Base-by-base conservation (phyloP, 23 tunicate species). In the Phallusia fumigata region DNA sequence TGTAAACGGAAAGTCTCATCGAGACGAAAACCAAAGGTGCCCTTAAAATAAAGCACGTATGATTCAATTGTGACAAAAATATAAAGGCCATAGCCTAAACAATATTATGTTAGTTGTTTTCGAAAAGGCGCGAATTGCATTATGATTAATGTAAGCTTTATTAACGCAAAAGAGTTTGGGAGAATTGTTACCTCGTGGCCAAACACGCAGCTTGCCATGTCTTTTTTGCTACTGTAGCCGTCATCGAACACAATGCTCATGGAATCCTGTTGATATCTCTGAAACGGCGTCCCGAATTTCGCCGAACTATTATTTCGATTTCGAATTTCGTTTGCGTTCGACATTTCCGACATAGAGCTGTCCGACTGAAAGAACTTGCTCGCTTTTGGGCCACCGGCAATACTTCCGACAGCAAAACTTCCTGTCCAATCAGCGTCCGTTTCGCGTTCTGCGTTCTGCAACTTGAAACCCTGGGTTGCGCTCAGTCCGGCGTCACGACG, bases 241-340 rank as follows among this genome's bases (percentile, higher is more conserved):
- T 90, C 83, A 18, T 81, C 88, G 53, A 91, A 91, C 32, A 91
- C 96, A 83, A 91, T 82, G 65, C 96, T 91, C 65, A 79, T 36
- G 19, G 90, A 86, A 10, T 91, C 52, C 33, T 85, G 32, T 21
- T 81, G 44, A 64, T 91, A 91, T 18, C 82, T 84, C 51, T 53
- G 74, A 79, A 91, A 91, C 10, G 96, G 96, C 19, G 82, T 52
- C 34, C 33, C 36, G 32, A 34, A 21, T 13, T 76, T 65, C 21
- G 13, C 31, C 35, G 80, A 35, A 19, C 80, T 77, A 26, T 77
- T 77, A 19, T 77, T 77, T 22, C 28, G 28, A 1, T 32, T 53
- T 53, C 26, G 2, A 22, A 24, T 22, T 58, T 58, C 28, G 13
- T 24, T 24, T 21, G 69, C 13, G 69, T 21, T 22, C n/a, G 64